Evolutionary conservation across 2,113 vertebrate species (phyloP), one percentile per base, ranked within the genome.

Genomic region (Castor canadensis): DNA sequence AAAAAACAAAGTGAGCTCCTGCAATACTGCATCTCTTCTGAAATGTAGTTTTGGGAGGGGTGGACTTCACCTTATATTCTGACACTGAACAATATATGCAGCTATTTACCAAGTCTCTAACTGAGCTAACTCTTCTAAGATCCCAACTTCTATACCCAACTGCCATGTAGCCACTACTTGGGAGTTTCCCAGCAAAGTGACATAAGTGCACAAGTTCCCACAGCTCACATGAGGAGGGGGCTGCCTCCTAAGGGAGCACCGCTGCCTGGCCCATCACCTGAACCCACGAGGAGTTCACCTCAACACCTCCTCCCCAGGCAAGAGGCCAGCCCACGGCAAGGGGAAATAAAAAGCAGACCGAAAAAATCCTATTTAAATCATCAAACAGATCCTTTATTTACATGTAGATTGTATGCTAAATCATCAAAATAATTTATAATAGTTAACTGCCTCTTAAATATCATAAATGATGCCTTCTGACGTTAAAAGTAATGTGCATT

Each of bases 341-440:
- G 64, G 2, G 17, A 38, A 75, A 82, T 28, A 13, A 26, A 52
- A 32, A 81, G 47, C 90, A 56, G 1, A 60, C 91, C 16, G 45
- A 47, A 60, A 90, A 80, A 83, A 26, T 73, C 72, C 75, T 47
- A 71, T 19, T n/a, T 82, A 75, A 93, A 92, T 97, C 66, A 87
- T 96, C 97, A 97, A 98, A 97, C 60, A 64, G 80, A 93, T 83
- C 64, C 69, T 98, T 98, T 98, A 98, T 98, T 97, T 96, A 95
- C 97, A 98, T 96, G 98, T 75, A 95, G 89, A 95, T 93, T 96
- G 92, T 87, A 92, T 79, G 95, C 93, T 52, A 89, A 96, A 80
- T 97, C 97, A 97, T 97, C 96, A 98, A 98, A 98, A 98, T 98
- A 98, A 97, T 98, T 97, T 98, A 98, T 83, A 98, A 97, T 96